Conservation (phyloP, 2,797 vertebrate genomes). For the Poliocrania exsul region DNA sequence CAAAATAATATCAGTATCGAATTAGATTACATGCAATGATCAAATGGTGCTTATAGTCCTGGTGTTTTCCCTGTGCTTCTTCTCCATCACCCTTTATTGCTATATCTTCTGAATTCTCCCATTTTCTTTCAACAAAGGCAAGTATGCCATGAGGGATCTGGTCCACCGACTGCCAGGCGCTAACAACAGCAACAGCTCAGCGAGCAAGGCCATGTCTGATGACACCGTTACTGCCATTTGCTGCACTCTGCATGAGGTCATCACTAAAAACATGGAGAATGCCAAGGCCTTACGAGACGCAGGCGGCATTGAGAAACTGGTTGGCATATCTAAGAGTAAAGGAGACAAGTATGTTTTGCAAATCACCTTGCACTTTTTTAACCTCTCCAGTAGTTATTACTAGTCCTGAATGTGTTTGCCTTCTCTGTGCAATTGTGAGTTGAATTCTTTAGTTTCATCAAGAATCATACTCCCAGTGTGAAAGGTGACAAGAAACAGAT, state of each 20-base stretch:
- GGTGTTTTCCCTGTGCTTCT: not conserved
- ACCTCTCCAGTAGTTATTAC: not conserved
- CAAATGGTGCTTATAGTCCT: not conserved
- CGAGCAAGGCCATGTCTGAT: conserved; percentile 90
- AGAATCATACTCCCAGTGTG: not conserved
- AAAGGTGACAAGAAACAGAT: not conserved
- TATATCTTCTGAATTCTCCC: conserved; percentile 41
- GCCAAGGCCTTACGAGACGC: conserved; percentile 95
- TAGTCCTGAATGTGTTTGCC: conserved; percentile 17
- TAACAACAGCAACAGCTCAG: conserved; percentile 86
- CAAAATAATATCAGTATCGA: not conserved
- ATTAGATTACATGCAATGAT: not conserved
- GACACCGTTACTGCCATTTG: conserved; percentile 99
- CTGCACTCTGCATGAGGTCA: conserved; percentile 96
- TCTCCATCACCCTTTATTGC: not conserved
- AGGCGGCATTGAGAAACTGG: conserved; percentile 89
- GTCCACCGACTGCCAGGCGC: conserved; percentile 94
- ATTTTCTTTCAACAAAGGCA: conserved; percentile 81
- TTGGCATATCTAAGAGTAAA: conserved; percentile 96
- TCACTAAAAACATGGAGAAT: conserved; percentile 93
- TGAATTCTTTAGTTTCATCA: not conserved
- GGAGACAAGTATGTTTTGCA: conserved; percentile 93
- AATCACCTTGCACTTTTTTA: conserved; percentile 20
- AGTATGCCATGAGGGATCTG: conserved; percentile 98
- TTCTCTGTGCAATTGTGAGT: not conserved